These are phyloP conservation scores for Trididemnum nubilum DNA, from an alignment of 23 tunicate genomes.

Conservation along the genomic window DNA sequence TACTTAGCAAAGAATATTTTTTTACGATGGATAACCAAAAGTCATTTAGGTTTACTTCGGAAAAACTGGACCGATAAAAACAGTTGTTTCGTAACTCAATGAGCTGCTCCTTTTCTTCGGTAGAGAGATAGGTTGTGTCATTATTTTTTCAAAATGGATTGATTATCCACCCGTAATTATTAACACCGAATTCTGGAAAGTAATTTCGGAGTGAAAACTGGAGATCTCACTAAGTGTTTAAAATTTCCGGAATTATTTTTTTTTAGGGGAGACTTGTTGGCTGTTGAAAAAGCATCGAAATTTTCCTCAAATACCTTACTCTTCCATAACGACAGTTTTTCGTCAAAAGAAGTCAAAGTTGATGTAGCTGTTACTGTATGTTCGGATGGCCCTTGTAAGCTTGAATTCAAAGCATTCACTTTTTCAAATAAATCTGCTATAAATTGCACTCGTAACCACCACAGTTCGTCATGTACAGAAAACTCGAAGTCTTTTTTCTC, in stretches of 20 bases:
- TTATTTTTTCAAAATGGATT: no score
- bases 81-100: no score
- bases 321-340: slow-evolving; percentile 39
- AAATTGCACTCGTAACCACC: no score
- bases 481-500: slow-evolving; percentile 45
- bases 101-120: no score
- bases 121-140: no score
- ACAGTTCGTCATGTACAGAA: no score
- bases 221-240: slow-evolving; percentile 30
- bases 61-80: no score
- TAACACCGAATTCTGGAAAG: slow-evolving; percentile 45
- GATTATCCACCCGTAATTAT: no score
- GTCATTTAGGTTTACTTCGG: no score
- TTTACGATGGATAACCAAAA: no score
- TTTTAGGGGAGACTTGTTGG: slow-evolving; percentile 22
- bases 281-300: slow-evolving; percentile 19
- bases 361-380: slow-evolving; percentile 38
- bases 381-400: slow-evolving; percentile 53
- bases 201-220: slow-evolving; percentile 40
- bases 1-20: no score
- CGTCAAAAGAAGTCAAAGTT: no score
- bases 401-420: slow-evolving; percentile 38
- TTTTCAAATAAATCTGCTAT: slow-evolving; percentile 42
- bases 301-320: slow-evolving; percentile 24
- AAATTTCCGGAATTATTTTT: slow-evolving; percentile 33